A percentile compares a stretch with the other conserved stretches of the same genome.
phyloP scores from a whole-genome alignment of 2,113 vertebrate genomes.

The Propithecus coquereli region DNA sequence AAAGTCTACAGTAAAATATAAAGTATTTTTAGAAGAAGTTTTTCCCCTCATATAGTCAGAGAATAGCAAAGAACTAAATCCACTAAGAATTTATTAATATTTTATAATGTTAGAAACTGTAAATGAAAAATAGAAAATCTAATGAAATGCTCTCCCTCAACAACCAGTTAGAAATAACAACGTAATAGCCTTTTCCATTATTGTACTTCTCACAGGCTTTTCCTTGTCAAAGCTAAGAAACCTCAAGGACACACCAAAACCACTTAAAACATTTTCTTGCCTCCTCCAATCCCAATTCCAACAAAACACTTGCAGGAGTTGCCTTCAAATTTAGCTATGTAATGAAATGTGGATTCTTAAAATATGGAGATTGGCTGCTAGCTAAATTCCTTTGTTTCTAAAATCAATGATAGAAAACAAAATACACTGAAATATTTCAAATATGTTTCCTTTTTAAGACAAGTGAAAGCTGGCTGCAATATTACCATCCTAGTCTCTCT shows the following conservation, averaged over 20 bases:
- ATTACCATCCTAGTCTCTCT: slow-evolving; percentile 45
- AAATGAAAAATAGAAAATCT: slow-evolving; percentile 38
- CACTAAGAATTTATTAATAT: slow-evolving; percentile 34
- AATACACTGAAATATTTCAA: slow-evolving; percentile 36
- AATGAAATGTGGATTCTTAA: slow-evolving; percentile 37
- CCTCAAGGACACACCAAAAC: slow-evolving; percentile 23
- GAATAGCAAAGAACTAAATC: slow-evolving; percentile 27
- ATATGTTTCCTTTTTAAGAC: slow-evolving; percentile 9
- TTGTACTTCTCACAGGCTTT: slow-evolving; percentile 23
- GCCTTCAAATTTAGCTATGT: slow-evolving; percentile 27
- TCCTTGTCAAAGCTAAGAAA: slow-evolving; percentile 45
- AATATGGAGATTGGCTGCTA: slow-evolving; percentile 39
- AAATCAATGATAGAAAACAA: slow-evolving; percentile 60
- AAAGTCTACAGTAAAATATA: slow-evolving; percentile 33
- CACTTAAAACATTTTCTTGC: slow-evolving; percentile 14
- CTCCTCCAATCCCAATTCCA: slow-evolving; percentile 15
- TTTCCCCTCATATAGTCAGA: neutral
- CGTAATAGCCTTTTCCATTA: slow-evolving; percentile 38
- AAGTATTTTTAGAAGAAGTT: neutral
- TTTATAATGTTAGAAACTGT: slow-evolving; percentile 35
- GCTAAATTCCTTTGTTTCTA: slow-evolving; percentile 42
- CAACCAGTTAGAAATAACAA: slow-evolving; percentile 6
- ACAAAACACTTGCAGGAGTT: slow-evolving; percentile 2
- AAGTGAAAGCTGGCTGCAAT: slow-evolving; percentile 25
- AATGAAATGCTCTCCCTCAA: slow-evolving; percentile 1